These are phyloP conservation scores for Corythoichthys intestinalis DNA, from an alignment of 2,113 vertebrate species.

Conservation along the genomic window DNA sequence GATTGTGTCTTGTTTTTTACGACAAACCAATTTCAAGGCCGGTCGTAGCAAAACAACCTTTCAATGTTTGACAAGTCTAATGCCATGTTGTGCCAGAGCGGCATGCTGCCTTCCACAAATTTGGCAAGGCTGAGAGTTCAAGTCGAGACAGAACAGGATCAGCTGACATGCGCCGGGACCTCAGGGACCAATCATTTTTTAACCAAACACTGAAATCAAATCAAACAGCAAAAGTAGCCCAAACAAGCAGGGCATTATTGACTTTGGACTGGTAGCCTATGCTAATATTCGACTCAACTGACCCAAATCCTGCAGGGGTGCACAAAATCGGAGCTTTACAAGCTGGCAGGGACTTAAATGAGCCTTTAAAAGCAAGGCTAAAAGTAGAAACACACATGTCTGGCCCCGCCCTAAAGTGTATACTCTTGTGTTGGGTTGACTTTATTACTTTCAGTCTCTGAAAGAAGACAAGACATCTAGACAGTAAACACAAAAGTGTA, in stretches of 20 bases:
- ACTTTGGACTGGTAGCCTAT: neutral
- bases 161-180: conserved; percentile 25
- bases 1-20: no score
- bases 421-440: neutral
- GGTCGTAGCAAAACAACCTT: neutral
- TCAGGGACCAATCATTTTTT: conserved; percentile 15
- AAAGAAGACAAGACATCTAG: neutral
- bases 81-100: conserved; percentile 13
- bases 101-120: neutral
- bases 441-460: neutral
- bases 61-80: neutral
- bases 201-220: conserved; percentile 9
- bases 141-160: conserved; percentile 45
- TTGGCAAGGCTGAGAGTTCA: conserved; percentile 7
- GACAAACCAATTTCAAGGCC: neutral
- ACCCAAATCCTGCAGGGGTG: neutral
- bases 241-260: neutral
- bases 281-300: neutral
- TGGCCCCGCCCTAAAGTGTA: neutral
- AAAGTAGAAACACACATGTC: neutral
- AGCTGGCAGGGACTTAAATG: neutral
- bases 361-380: neutral
- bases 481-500: neutral
- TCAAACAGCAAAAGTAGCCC: neutral
- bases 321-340: neutral